Evolutionary conservation across 2,113 vertebrate species (phyloP).

Genomic region (Archilochus colubris): DNA sequence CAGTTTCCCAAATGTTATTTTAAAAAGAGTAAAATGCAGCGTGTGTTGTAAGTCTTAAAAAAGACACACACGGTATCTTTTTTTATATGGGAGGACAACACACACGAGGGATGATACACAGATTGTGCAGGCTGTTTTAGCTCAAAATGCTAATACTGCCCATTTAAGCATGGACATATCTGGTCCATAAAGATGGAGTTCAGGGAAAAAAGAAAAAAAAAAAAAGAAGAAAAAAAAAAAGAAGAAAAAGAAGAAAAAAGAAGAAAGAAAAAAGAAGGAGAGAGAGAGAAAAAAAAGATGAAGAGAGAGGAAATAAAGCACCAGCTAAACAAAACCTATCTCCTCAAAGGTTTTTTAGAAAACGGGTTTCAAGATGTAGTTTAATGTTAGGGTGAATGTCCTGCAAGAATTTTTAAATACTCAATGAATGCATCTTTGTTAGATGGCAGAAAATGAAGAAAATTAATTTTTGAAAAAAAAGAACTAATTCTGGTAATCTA

Average conservation of each 20-base stretch:
- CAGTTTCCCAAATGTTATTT: constrained; percentile 71
- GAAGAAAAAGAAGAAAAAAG: neutral
- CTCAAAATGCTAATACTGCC: constrained; percentile 48
- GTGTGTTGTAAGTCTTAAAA: constrained; percentile 42
- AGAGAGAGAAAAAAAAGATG: neutral
- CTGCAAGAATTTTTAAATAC: neutral
- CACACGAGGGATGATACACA: neutral
- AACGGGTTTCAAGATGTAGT: neutral
- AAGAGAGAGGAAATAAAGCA: neutral
- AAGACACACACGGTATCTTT: neutral
- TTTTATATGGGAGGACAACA: neutral
- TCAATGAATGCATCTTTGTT: neutral
- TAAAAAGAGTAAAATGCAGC: constrained; percentile 66
- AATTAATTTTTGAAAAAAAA: neutral
- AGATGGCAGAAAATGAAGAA: neutral
- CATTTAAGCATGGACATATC: neutral
- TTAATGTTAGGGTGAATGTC: neutral
- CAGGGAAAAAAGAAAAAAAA: neutral
- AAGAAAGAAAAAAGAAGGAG: neutral
- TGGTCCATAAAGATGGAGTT: neutral
- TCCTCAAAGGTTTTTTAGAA: neutral
- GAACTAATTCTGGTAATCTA: neutral
- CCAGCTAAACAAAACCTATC: neutral
- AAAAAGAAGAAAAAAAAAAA: neutral
- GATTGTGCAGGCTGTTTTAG: neutral